Conservation (phyloP, 2,888 invertebrate genomes). For the Brachyopa scutellaris region DNA sequence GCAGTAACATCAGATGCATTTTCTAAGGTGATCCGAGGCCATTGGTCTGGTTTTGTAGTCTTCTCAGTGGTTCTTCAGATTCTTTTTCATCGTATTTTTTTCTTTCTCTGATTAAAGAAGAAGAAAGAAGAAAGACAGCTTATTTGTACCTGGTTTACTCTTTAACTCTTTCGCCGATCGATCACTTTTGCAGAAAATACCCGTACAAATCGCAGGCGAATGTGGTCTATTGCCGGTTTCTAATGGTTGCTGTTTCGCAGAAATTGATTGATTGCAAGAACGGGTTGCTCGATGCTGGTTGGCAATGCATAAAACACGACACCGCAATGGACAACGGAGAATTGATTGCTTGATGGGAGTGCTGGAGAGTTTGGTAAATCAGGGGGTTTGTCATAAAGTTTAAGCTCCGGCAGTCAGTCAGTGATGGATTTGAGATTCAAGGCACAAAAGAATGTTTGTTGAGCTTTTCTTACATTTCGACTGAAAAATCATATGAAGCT, state of each 20-base stretch:
- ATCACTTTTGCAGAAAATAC: constrained; percentile 61
- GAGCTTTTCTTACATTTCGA: no score
- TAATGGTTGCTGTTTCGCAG: constrained; percentile 41
- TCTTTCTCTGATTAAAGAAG: not conserved
- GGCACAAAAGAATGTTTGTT: no score
- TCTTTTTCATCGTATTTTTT: not conserved
- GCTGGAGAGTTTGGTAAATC: no score
- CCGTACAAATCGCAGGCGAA: constrained; percentile 24
- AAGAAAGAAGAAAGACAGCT: constrained; percentile 2
- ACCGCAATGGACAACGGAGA: no score
- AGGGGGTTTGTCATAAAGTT: no score
- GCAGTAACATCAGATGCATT: constrained; percentile 75
- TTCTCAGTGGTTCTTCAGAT: constrained; percentile 30
- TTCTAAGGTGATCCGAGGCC: constrained; percentile 79
- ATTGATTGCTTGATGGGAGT: no score
- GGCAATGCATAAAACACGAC: no score
- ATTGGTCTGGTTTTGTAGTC: constrained; percentile 78
- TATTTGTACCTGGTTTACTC: constrained; percentile 26
- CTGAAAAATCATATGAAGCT: no score
- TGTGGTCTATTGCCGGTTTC: constrained; percentile 51
- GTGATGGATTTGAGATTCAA: no score
- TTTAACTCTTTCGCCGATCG: constrained; percentile 46
- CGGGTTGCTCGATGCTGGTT: no score
- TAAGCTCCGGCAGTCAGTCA: no score
- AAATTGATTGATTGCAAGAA: constrained; percentile 42